Percentiles rank a stretch among this genome's conserved stretches.
Conservation (phyloP, 1,140 invertebrate genomes). For the Zaprionus davidi region DNA sequence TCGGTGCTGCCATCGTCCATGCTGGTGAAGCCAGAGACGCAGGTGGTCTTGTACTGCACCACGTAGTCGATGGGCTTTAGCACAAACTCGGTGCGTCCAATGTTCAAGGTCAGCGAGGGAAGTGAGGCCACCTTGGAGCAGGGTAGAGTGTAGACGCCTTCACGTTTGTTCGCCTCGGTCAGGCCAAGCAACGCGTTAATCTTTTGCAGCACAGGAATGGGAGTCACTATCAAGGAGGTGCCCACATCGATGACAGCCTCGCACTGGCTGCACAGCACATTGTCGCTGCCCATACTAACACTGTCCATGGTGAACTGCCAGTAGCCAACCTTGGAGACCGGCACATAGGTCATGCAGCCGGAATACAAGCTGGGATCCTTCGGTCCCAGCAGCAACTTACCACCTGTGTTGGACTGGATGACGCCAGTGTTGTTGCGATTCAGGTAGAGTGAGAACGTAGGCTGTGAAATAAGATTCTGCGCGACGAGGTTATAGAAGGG, state of each 20-base stretch:
- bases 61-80: slow-evolving; percentile 52
- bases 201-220: slow-evolving; percentile 88
- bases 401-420: slow-evolving; percentile 88
- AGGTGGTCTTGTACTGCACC: slow-evolving; percentile 83
- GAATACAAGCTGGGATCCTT: slow-evolving; percentile 94
- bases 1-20: slow-evolving; percentile 92
- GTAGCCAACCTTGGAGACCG: slow-evolving; percentile 93
- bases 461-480: slow-evolving; percentile 90
- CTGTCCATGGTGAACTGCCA: slow-evolving; percentile 97
- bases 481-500: slow-evolving; percentile 97
- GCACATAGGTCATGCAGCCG: slow-evolving; percentile 95
- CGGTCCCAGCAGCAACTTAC: slow-evolving; percentile 96
- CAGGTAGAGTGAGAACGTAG: slow-evolving; percentile 97
- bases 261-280: slow-evolving; percentile 87
- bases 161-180: slow-evolving; percentile 87
- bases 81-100: slow-evolving; percentile 59
- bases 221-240: slow-evolving; percentile 97
- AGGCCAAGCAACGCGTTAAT: slow-evolving; percentile 90
- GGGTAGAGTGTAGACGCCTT: slow-evolving; percentile 88
- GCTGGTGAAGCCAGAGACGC: slow-evolving; percentile 58
- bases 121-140: slow-evolving; percentile 38
- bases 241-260: slow-evolving; percentile 98
- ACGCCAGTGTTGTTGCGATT: slow-evolving; percentile 87
- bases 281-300: slow-evolving; percentile 86
- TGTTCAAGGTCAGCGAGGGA: slow-evolving; percentile 53